Percentiles rank a stretch among this genome's conserved stretches.
These are phyloP conservation scores for Nesospiza acunhae DNA, from an alignment of 2,113 vertebrate genomes.

Conservation along the genomic window DNA sequence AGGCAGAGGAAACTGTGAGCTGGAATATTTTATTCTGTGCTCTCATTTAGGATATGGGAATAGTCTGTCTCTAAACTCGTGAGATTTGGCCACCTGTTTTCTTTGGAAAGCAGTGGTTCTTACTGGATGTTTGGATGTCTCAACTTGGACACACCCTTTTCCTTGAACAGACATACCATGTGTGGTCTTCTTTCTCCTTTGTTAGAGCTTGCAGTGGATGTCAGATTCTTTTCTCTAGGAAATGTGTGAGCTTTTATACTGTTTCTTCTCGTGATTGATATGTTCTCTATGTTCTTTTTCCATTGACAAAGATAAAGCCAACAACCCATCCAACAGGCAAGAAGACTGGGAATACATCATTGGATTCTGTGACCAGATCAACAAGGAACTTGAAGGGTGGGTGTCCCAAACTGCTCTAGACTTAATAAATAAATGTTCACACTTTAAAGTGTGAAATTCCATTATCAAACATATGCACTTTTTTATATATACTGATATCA, in stretches of 20 bases:
- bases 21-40: neutral
- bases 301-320: conserved; percentile 88
- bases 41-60: neutral
- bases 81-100: neutral
- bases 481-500: neutral
- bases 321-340: conserved; percentile 90
- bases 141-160: neutral
- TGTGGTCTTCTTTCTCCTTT: neutral
- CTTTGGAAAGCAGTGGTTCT: neutral
- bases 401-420: neutral
- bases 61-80: neutral
- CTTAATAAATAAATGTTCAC: neutral
- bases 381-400: conserved; percentile 95
- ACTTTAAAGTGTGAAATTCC: neutral
- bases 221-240: neutral
- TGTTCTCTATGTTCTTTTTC: neutral
- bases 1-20: neutral
- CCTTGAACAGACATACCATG: neutral
- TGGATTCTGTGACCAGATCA: conserved; percentile 96
- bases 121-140: neutral
- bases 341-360: conserved; percentile 97
- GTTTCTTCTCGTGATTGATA: neutral
- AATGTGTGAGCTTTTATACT: neutral
- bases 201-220: neutral
- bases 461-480: neutral